Conservation (phyloP, 2,797 vertebrate species). For the Notamacropus eugenii region DNA sequence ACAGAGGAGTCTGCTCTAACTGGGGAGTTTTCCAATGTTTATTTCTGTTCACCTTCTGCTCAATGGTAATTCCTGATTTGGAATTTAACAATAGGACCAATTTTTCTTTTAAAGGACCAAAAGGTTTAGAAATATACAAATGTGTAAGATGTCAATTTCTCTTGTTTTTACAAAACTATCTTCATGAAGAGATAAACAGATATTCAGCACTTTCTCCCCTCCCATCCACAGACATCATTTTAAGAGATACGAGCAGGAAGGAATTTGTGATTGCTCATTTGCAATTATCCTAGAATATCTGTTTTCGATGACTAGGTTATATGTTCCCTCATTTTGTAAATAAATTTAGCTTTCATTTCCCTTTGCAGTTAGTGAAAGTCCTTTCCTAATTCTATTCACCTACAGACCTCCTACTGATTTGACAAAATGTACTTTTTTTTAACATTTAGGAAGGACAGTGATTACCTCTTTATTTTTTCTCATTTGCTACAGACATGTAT, state of each 20-base stretch:
- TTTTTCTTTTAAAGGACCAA: conserved; percentile 56
- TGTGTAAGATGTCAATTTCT: conserved; percentile 2
- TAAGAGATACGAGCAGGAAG: conserved; percentile 18
- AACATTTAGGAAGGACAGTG: neutral
- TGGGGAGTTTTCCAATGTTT: neutral
- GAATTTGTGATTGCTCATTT: conserved; percentile 36
- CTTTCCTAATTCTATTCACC: conserved; percentile 22
- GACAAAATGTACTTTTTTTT: conserved; percentile 29
- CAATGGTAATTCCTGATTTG: conserved; percentile 31
- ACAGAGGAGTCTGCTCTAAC: neutral
- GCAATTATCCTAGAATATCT: conserved; percentile 16
- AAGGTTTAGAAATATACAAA: conserved; percentile 4
- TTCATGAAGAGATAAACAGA: conserved; percentile 18
- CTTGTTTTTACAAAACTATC: conserved; percentile 45
- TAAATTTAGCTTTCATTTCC: conserved; percentile 30
- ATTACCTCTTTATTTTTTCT: conserved; percentile 50
- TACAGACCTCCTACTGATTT: conserved; percentile 44
- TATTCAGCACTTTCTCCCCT: conserved; percentile 22
- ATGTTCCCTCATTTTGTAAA: conserved; percentile 37
- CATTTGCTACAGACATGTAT: conserved; percentile 56
- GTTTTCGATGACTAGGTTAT: conserved; percentile 6
- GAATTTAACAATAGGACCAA: conserved; percentile 10
- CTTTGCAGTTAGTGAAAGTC: conserved; percentile 40
- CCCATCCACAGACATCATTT: conserved; percentile 27
- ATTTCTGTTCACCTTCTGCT: conserved; percentile 53